Conservation (phyloP, 2,888 invertebrate genomes). For the Scaptomyza reducta region DNA sequence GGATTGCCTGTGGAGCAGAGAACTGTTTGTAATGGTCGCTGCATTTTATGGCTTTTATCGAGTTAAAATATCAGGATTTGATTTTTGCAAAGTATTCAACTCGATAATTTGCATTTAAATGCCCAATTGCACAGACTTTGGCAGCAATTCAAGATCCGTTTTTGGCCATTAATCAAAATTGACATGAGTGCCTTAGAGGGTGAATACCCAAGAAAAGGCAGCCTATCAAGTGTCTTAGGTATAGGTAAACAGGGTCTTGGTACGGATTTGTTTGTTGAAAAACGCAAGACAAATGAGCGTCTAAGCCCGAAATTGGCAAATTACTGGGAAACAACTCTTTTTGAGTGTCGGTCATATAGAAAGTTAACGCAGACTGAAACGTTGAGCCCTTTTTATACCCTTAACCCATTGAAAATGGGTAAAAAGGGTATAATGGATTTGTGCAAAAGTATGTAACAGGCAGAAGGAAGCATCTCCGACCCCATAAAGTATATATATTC, state of each 20-base stretch:
- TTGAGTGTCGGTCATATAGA: conserved; percentile 23
- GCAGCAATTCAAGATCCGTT: conserved; percentile 11
- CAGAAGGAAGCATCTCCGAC: no score
- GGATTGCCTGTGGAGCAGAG: conserved; percentile 13
- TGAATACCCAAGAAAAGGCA: conserved; percentile 1
- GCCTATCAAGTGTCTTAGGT: conserved; percentile 29
- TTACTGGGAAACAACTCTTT: conserved; percentile 65
- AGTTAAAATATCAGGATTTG: conserved; percentile 12
- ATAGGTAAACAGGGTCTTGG: conserved; percentile 58
- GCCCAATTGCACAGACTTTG: conserved; percentile 16
- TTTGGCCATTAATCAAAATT: conserved; percentile 63
- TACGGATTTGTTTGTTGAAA: conserved; percentile 36
- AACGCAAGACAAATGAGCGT: conserved; percentile 58
- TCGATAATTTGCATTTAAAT: conserved; percentile 46
- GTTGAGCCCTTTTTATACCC: background rate
- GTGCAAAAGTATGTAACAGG: no score
- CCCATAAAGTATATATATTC: no score
- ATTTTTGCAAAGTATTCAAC: conserved; percentile 22
- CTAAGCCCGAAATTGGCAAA: conserved; percentile 69
- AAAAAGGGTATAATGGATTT: no score
- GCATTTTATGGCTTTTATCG: conserved; percentile 41
- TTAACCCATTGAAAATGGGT: no score
- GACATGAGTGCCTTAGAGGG: conserved; percentile 28
- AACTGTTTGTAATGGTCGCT: conserved; percentile 40
- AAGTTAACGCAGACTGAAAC: conserved; percentile 40